Conservation (phyloP, 2,797 vertebrate species). For the Erpetoichthys calabaricus region DNA sequence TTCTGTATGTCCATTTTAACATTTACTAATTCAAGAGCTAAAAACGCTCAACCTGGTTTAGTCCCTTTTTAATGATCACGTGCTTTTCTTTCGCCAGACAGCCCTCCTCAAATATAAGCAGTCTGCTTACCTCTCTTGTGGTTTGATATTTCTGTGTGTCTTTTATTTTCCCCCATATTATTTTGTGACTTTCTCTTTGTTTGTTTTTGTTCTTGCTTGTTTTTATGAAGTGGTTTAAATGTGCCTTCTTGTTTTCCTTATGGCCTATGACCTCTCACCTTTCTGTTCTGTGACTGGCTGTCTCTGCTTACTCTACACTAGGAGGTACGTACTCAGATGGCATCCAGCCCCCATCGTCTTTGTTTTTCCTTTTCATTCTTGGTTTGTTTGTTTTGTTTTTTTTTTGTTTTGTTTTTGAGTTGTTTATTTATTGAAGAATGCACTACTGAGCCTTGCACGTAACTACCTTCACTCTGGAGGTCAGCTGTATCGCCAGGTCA, state of each 20-base stretch:
- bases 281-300: conserved; percentile 81
- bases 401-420: conserved; percentile 1
- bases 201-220: conserved; percentile 38
- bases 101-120: too few relatives aligned
- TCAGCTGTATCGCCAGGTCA: neutral
- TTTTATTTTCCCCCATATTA: conserved; percentile 33
- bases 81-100: too few relatives aligned
- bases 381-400: conserved; percentile 13
- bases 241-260: conserved; percentile 73
- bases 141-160: conserved; percentile 37
- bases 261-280: conserved; percentile 63
- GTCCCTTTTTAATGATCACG: too few relatives aligned
- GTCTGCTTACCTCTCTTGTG: conserved; percentile 7
- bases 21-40: too few relatives aligned
- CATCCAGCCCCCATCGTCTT: conserved; percentile 37
- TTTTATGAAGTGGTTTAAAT: conserved; percentile 58
- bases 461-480: conserved; percentile 20
- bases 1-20: too few relatives aligned
- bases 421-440: neutral
- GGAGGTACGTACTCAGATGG: conserved; percentile 71
- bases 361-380: conserved; percentile 25
- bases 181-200: conserved; percentile 52
- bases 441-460: conserved; percentile 32
- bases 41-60: too few relatives aligned
- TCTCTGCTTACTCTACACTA: conserved; percentile 74